Evolutionary conservation across 2,113 vertebrate genomes (phyloP).

Genomic region (Protobothrops mucrosquamatus): DNA sequence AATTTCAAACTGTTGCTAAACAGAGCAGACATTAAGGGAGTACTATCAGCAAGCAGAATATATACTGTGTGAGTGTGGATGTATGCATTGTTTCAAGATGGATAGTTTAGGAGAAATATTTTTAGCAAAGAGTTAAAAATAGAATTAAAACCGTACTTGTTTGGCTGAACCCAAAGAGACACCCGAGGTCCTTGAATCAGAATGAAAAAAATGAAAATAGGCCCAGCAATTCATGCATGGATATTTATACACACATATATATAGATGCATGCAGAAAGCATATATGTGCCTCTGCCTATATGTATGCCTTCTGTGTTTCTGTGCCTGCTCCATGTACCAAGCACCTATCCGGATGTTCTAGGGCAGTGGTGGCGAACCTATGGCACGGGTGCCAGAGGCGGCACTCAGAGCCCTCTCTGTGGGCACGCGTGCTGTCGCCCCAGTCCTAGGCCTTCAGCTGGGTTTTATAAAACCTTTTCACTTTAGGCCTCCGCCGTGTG

Average conservation of each 20-base stretch:
- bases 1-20: neutral
- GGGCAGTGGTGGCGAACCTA: no score
- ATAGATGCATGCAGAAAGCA: neutral
- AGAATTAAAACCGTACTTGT: slow-evolving; percentile 43
- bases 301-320: neutral
- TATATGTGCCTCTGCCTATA: neutral
- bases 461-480: no score
- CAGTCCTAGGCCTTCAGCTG: no score
- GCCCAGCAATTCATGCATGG: slow-evolving; percentile 18
- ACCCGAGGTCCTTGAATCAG: neutral
- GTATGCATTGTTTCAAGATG: slow-evolving; percentile 19
- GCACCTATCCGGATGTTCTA: neutral
- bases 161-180: slow-evolving; percentile 36
- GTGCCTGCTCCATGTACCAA: slow-evolving; percentile 4
- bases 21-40: neutral
- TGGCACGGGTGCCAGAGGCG: no score
- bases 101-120: slow-evolving; percentile 11
- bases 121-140: slow-evolving; percentile 49
- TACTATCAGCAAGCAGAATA: neutral
- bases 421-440: no score
- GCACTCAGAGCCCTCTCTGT: no score
- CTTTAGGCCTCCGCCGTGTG: no score
- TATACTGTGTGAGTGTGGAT: neutral
- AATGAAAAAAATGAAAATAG: slow-evolving; percentile 21
- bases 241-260: neutral